Evolutionary conservation across 2,113 vertebrate genomes (phyloP), one percentile per base, ranked within the genome.

Genomic region (Rutilus rutilus): DNA sequence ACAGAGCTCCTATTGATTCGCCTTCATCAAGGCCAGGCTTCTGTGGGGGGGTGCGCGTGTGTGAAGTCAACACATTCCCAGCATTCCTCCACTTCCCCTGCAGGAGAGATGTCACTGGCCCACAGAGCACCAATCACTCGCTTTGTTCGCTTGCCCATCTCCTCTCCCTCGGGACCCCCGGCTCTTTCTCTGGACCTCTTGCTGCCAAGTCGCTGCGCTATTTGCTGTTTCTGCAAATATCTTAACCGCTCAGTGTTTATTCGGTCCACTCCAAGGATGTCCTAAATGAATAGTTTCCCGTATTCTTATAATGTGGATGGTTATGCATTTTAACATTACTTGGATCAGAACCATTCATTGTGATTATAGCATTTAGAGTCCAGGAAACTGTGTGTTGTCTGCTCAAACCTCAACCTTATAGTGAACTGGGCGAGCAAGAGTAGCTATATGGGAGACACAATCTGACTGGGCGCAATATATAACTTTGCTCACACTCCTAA

Each of bases 11-110:
- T 88, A 94, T 95, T 95, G 94, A 95, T 93, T 92, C 91, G 42
- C 71, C 88, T 90, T 90, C 93, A 92, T 93, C 89, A 90, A 93
- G 93, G 92, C 94, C 90, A 92, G 88, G 90, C 93, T 89, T 86
- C 77, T 85, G 79, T 88, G 90, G 92, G 87, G 87, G 93, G 92
- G 91, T 91, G 91, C 64, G 73, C 88, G 92, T 91, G 57, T 93
- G 94, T 95, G 93, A 94, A 96, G 94, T 96, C 96, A 95, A 95
- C 92, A 93, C 93, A 97, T 97, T 97, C 97, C 89, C 89, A 23
- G 36, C 94, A 97, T 97, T 96, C 96, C 94, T 92, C 81, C 94
- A 94, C 95, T 97, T 95, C 93, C 94, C 64, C 91, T 95, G 92
- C 93, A 93, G 90, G 92, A 93, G 85, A 92, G 91, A 95, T 95